These are phyloP conservation scores for Anoplophora glabripennis DNA, from an alignment of 1,140 invertebrate species.

Conservation along the genomic window DNA sequence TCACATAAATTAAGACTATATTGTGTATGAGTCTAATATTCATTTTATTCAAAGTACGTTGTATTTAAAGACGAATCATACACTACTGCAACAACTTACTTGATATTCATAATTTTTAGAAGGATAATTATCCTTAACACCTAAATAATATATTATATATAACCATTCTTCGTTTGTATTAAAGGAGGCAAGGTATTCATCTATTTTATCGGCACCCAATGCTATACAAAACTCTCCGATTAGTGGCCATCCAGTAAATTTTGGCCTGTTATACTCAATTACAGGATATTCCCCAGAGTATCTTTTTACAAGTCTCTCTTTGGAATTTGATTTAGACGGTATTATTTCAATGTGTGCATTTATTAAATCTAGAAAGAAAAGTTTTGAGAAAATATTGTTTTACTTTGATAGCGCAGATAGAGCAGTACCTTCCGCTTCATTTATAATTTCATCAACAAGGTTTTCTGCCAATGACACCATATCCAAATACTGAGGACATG, in stretches of 20 bases:
- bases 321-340: neutral
- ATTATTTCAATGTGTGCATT: neutral
- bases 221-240: slow-evolving; percentile 20
- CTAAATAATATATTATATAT: slow-evolving; percentile 25
- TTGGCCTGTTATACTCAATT: neutral
- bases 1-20: neutral
- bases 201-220: slow-evolving; percentile 21
- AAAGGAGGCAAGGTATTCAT: slow-evolving; percentile 22
- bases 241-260: slow-evolving; percentile 17
- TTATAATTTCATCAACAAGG: slow-evolving; percentile 15
- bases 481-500: slow-evolving; percentile 14
- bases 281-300: neutral
- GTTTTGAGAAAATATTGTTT: neutral
- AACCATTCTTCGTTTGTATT: slow-evolving; percentile 25
- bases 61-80: neutral
- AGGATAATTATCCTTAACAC: neutral
- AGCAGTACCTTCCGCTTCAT: slow-evolving; percentile 18
- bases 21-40: neutral
- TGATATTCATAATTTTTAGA: slow-evolving; percentile 19
- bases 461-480: slow-evolving; percentile 15
- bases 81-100: slow-evolving; percentile 10
- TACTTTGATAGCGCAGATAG: neutral
- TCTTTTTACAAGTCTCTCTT: neutral
- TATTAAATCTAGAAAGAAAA: slow-evolving; percentile 1
- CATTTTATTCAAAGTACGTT: neutral